Base-by-base conservation (phyloP, 2,888 invertebrate species). In the Nomada lathburiana region DNA sequence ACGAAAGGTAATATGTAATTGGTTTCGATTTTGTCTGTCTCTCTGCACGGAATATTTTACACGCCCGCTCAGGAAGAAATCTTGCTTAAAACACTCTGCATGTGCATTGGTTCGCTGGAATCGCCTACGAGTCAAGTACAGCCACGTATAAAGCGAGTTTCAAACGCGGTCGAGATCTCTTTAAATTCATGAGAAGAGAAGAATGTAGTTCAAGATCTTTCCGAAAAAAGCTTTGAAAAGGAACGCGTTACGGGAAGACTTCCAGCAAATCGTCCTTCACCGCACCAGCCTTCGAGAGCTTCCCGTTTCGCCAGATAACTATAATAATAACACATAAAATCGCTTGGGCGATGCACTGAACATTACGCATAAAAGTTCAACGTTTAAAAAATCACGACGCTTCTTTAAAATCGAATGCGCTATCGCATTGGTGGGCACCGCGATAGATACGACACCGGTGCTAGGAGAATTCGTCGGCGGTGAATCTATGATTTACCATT, bases 111-210 rank as follows among this genome's bases (percentile, higher is more conserved):
- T 52, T 36, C 60, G 50, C 52, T 47, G 53, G 69, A 52, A 65
- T 67, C 59, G 59, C 60, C 53, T 29, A 55, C 79, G 65, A 64
- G 60, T 55, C 57, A 13, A 57, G 18, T 36, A 42, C 42, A 26
- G 52, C 26, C 47, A 26, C 26, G 16, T 29, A 42, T 59, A 42
- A 63, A 53, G 59, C 67, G 50, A 64, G 71, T 65, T 57, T 47
- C 59, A 20, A 84, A 83, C 65, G 78, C 83, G 76, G 76, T 76
- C 80, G 76, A 81, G 82, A 81, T 76, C 82, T 82, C 76, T 82
- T 80, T 69, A 76, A 82, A 82, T 81, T 80, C 83, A 72, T 76
- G 80, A 83, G 78, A 68, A 67, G 55, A 69, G 74, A 75, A 69
- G 81, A 75, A 82, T 75, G 57, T 79, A 75, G 79, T 82, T 83